Base-by-base conservation (phyloP, 1,140 invertebrate genomes). In the Camponotus floridanus region DNA sequence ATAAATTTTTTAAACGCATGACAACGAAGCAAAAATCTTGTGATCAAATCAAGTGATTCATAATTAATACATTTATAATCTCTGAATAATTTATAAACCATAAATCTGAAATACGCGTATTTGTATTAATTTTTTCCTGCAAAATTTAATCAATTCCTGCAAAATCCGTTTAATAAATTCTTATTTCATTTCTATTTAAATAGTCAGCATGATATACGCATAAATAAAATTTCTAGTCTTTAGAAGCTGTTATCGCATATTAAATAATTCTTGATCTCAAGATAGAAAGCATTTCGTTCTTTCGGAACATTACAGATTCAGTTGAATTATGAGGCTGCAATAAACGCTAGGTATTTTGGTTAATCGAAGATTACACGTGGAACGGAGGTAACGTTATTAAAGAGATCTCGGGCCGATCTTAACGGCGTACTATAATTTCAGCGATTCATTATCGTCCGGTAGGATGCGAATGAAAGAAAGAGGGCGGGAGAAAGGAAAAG, bases 391-490 rank as follows among this genome's bases (percentile, higher is more conserved):
- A 48, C 11, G 15, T 87, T 85, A 76, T 89, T 90, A 87, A 76
- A 42, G 62, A 55, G 51, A 87, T 76, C 68, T 31, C 6, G 21
- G 18, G 4, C 33, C 11, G 61, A 83, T 89, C 61, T 84, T 78
- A 68, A 86, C 59, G 57, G 64, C 67, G 4, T 55, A 39, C 71
- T n/a, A 21, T 36, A 89, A 84, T 78, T 86, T 89, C 48, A 59
- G 13, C 39, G 45, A 64, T 86, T 87, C 61, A 62, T 86, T 86
- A 65, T 26, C 33, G 21, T 57, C 45, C 45, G 51, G 11, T 15
- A 15, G n/a, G 15, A 74, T 83, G 39, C 21, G 79, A 55, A 83
- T 71, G 61, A 65, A 51, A 84, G 61, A 74, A 79, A 73, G 39
- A 57, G 45, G 18, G 79, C 33, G 45, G 26, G 59, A 42, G n/a